Percentiles rank a stretch among this genome's conserved stretches.
Conservation (phyloP, 2,113 vertebrate species). For the Burhinus bistriatus region DNA sequence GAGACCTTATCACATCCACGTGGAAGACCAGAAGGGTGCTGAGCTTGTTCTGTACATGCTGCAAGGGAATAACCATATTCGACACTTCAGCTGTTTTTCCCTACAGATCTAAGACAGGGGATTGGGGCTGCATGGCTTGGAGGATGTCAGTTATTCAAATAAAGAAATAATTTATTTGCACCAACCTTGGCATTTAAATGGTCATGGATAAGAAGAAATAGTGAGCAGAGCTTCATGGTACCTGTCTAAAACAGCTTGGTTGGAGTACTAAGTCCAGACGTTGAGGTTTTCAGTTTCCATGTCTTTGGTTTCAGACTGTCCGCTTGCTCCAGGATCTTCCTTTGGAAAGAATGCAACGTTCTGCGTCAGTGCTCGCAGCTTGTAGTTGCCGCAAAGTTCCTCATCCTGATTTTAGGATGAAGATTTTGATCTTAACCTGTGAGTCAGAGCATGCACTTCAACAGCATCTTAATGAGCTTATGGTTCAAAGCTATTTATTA, state of each 20-base stretch:
- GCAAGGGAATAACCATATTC: neutral
- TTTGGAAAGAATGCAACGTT: constrained; percentile 22
- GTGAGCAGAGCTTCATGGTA: fast-evolving
- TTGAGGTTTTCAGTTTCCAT: neutral
- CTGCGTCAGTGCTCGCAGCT: neutral
- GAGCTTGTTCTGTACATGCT: neutral
- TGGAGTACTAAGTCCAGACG: neutral
- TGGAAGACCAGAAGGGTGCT: neutral
- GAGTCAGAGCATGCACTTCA: neutral
- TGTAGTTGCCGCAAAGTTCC: neutral
- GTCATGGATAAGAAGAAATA: fast-evolving
- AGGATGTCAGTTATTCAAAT: fast-evolving
- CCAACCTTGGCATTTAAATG: neutral
- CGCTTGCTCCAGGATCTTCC: neutral
- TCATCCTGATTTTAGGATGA: neutral
- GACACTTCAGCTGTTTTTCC: neutral
- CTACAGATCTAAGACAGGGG: neutral
- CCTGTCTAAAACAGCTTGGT: neutral
- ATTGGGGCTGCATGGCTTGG: neutral
- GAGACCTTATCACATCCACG: neutral
- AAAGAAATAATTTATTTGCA: neutral
- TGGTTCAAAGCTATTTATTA: constrained; percentile 25
- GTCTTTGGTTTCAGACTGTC: neutral
- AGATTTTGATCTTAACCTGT: constrained; percentile 36
- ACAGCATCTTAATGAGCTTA: constrained; percentile 9